Evolutionary conservation across 2,797 vertebrate species (phyloP).

Genomic region (Arremon brunneinucha): DNA sequence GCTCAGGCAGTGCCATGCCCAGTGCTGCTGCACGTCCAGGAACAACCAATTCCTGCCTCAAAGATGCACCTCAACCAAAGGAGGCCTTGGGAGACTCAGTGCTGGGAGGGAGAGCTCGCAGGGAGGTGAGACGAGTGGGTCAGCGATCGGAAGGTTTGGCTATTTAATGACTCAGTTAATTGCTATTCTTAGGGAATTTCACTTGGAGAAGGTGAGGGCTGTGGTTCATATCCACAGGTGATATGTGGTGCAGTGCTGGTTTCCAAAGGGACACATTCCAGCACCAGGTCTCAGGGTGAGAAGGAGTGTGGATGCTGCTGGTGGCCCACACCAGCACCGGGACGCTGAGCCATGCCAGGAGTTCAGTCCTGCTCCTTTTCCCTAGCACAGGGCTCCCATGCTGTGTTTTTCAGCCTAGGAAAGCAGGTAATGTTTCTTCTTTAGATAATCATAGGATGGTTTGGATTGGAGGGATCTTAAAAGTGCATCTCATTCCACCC

Average conservation of each 20-base stretch:
- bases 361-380: fast-evolving
- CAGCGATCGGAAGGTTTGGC: fast-evolving
- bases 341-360: fast-evolving
- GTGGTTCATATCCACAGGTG: fast-evolving
- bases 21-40: neutral
- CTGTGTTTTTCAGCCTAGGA: neutral
- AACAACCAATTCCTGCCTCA: neutral
- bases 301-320: fast-evolving
- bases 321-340: fast-evolving
- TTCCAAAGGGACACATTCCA: fast-evolving
- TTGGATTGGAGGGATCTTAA: neutral
- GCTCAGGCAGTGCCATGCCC: neutral
- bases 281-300: neutral
- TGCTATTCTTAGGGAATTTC: neutral
- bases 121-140: conserved; percentile 49
- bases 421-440: neutral
- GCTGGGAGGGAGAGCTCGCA: neutral
- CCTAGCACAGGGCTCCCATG: fast-evolving
- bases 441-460: neutral
- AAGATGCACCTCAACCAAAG: neutral
- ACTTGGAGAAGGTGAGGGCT: neutral
- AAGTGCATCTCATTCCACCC: neutral
- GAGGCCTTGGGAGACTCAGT: neutral
- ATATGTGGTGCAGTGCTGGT: neutral
- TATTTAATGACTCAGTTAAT: neutral